phyloP scores from a whole-genome alignment of 2,113 vertebrate species.

The Hymenochirus boettgeri region DNA sequence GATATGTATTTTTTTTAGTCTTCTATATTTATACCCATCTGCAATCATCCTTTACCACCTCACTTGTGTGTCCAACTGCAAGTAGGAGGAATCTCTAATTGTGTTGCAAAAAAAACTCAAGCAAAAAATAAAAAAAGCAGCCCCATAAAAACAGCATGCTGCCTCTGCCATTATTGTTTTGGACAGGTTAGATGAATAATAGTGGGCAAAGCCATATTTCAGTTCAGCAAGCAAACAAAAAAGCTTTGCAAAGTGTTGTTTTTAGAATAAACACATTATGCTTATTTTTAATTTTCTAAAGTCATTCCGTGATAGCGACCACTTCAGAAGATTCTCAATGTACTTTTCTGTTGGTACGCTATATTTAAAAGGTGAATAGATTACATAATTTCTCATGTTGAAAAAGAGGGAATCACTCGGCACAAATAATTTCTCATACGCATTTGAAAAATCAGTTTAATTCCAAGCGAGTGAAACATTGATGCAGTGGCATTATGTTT shows the following conservation, averaged over 20 bases:
- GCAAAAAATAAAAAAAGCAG: constrained; percentile 6
- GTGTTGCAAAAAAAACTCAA: constrained; percentile 10
- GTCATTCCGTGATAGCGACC: neutral
- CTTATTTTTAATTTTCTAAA: neutral
- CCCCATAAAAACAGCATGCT: neutral
- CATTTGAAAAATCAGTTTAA: neutral
- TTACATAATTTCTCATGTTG: neutral
- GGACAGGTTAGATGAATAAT: neutral
- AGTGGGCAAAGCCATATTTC: neutral
- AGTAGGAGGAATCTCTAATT: constrained; percentile 21
- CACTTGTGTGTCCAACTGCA: constrained; percentile 1
- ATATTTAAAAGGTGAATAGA: neutral
- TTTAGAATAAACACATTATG: neutral
- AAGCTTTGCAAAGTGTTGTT: neutral
- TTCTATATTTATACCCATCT: constrained; percentile 14
- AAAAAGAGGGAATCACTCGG: neutral
- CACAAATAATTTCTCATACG: neutral
- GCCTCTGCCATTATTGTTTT: constrained; percentile 7
- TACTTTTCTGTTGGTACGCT: too few relatives aligned
- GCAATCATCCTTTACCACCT: neutral
- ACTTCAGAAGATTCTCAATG: neutral
- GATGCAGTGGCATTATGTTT: constrained; percentile 24
- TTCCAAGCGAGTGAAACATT: constrained; percentile 15
- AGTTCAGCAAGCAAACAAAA: neutral
- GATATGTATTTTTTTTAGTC: constrained; percentile 8